Conservation (phyloP, 2,113 vertebrate species). For the Ellobius talpinus region DNA sequence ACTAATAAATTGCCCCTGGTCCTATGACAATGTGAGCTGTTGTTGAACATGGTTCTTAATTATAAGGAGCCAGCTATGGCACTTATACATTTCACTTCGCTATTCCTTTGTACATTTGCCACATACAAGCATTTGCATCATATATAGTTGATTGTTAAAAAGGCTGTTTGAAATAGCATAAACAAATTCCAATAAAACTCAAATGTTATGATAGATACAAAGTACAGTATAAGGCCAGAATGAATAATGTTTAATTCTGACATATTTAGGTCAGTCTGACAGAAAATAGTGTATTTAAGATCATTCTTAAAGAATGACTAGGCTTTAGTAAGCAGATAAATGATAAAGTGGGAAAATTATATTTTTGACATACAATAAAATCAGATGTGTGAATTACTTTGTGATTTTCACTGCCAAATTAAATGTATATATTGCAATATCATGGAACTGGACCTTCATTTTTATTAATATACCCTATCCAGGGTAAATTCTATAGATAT, state of each 20-base stretch:
- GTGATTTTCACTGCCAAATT: background rate
- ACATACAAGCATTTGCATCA: background rate
- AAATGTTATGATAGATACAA: background rate
- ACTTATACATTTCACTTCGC: background rate
- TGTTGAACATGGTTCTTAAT: background rate
- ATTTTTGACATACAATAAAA: constrained; percentile 20
- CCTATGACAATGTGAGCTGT: background rate
- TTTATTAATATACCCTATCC: background rate
- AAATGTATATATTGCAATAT: constrained; percentile 8
- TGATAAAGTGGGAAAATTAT: background rate
- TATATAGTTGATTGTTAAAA: background rate
- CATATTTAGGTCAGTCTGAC: background rate
- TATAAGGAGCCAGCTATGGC: background rate
- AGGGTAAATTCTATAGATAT: background rate
- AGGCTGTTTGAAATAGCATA: background rate
- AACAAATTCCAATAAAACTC: background rate
- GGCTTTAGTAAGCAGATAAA: background rate
- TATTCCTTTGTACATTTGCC: background rate
- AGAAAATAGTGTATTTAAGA: background rate
- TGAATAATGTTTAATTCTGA: background rate
- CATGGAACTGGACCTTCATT: background rate
- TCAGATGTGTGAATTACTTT: background rate
- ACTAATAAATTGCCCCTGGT: background rate
- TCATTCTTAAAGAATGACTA: constrained; percentile 11
- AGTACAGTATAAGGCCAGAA: background rate